These are phyloP conservation scores for Pteruthius melanotis DNA, from an alignment of 2,113 vertebrate species.

Conservation along the genomic window DNA sequence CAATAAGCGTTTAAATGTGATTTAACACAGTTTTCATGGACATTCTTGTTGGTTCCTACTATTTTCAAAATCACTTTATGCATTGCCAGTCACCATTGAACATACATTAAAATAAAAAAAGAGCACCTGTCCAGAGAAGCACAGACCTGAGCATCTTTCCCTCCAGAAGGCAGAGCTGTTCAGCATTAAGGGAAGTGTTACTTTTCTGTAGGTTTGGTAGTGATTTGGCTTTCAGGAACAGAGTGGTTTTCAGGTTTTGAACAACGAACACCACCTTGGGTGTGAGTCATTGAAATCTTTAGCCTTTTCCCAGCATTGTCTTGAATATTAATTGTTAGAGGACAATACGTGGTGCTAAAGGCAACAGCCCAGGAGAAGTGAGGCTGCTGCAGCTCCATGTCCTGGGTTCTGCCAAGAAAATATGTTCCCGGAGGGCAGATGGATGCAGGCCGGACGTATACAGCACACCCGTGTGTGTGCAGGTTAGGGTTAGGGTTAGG, in stretches of 20 bases:
- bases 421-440: neutral
- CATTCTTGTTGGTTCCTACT: neutral
- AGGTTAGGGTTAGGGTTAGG: neutral
- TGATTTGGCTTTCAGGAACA: neutral
- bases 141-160: neutral
- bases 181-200: neutral
- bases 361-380: neutral
- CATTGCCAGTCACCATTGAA: neutral
- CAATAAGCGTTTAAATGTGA: too few relatives aligned
- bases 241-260: neutral
- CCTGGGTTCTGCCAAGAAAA: fast-evolving
- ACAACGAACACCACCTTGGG: neutral
- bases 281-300: neutral
- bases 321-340: neutral
- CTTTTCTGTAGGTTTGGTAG: neutral
- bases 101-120: neutral
- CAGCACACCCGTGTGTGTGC: fast-evolving
- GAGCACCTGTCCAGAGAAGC: neutral
- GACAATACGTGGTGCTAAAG: neutral
- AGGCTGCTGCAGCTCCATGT: neutral
- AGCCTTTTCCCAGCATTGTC: neutral
- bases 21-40: neutral
- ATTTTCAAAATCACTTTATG: neutral
- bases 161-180: neutral
- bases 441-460: fast-evolving